These are phyloP conservation scores for Syngnathus scovelli DNA, from an alignment of 2,113 vertebrate species.

Conservation along the genomic window DNA sequence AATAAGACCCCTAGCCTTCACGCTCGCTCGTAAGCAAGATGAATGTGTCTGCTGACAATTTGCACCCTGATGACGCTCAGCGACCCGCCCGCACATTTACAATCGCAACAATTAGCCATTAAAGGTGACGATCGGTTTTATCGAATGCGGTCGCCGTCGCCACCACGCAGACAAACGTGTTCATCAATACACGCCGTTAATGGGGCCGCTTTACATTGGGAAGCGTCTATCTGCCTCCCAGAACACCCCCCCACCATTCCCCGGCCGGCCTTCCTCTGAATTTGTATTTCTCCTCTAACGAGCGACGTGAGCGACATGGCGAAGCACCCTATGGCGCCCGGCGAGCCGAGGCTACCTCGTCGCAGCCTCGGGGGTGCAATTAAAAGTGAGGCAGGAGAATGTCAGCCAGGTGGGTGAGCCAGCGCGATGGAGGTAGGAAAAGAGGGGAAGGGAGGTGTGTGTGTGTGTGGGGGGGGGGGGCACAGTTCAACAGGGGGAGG, in stretches of 20 bases:
- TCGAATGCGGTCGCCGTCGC: constrained; percentile 33
- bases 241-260: background rate
- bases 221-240: constrained; percentile 12
- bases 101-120: constrained; percentile 62
- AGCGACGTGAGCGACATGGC: constrained; percentile 53
- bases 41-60: constrained; percentile 58
- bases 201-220: constrained; percentile 31
- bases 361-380: constrained; percentile 71
- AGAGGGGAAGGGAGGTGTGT: background rate
- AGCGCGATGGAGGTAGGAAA: constrained; percentile 8
- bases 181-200: constrained; percentile 54
- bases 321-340: constrained; percentile 58
- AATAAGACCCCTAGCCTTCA: constrained; percentile 34
- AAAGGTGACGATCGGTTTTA: constrained; percentile 59
- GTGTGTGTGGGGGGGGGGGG: constrained; percentile 11
- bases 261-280: background rate
- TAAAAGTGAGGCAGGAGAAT: constrained; percentile 73
- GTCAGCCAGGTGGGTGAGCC: constrained; percentile 53
- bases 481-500: constrained; percentile 52
- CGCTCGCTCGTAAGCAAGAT: constrained; percentile 53
- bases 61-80: background rate
- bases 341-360: constrained; percentile 56
- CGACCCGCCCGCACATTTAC: constrained; percentile 46
- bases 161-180: constrained; percentile 46
- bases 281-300: constrained; percentile 46